Evolutionary conservation across 2,888 invertebrate genomes (phyloP).

Genomic region (Papilio elwesi): DNA sequence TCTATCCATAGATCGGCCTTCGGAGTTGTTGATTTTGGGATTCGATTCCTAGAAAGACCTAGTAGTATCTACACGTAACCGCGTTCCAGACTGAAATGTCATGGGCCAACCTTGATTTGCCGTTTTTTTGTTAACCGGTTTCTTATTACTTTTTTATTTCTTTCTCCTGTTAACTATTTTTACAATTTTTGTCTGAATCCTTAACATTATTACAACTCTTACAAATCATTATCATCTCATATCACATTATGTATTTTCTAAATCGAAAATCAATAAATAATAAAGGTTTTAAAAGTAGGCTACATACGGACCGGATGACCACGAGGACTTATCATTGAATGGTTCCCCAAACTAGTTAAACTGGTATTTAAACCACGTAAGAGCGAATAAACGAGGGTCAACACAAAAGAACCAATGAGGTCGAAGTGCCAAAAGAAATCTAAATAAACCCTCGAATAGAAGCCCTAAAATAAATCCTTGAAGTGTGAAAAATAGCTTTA

Average conservation of each 20-base stretch:
- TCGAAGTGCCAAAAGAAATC: not conserved
- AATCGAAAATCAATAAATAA: no score
- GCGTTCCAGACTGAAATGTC: no score
- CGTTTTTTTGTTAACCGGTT: no score
- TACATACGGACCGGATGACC: not conserved
- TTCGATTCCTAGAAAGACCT: no score
- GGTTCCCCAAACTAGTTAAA: constrained; percentile 1
- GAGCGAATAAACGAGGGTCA: not conserved
- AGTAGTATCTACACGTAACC: no score
- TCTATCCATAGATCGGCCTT: not conserved
- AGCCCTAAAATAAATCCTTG: not conserved
- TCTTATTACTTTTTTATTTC: no score
- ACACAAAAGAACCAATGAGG: not conserved
- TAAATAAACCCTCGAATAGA: not conserved
- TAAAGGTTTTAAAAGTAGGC: not conserved
- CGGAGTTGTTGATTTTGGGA: not conserved
- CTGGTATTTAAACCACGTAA: not conserved
- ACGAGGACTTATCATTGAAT: not conserved
- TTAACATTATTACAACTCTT: no score
- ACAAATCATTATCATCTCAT: no score
- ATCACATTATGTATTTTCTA: no score
- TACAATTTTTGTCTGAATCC: no score
- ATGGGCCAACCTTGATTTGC: no score
- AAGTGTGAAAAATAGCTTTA: not conserved
- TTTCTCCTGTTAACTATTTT: no score